These are phyloP conservation scores for Lithophane leautieri DNA, from an alignment of 2,888 invertebrate species.

Conservation along the genomic window DNA sequence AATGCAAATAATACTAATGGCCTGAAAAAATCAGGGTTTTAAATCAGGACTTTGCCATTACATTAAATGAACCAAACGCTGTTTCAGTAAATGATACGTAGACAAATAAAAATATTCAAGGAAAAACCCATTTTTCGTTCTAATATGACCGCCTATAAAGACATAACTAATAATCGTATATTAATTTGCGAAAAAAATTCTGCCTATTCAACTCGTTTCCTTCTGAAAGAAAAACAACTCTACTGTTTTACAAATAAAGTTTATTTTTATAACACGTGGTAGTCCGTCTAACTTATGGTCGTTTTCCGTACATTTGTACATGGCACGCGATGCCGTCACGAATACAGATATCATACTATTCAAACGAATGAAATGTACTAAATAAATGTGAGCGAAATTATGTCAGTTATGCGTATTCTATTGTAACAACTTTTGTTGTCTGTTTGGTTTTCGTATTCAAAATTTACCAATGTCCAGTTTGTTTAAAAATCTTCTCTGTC, in stretches of 20 bases:
- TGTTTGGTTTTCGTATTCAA: neutral
- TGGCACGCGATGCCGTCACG: conserved; percentile 75
- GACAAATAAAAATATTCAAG: neutral
- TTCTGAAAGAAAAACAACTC: conserved; percentile 45
- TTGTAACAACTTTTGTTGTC: neutral
- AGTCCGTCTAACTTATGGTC: conserved; percentile 43
- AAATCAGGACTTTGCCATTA: no score
- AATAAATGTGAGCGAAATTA: conserved; percentile 37
- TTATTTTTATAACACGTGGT: conserved; percentile 31
- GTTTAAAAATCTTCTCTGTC: neutral
- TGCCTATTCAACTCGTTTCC: conserved; percentile 15
- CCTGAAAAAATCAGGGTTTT: no score
- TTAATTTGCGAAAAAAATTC: conserved; percentile 72
- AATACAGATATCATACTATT: conserved; percentile 60
- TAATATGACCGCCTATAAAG: conserved; percentile 41
- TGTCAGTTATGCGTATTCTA: conserved; percentile 23
- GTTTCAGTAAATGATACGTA: conserved; percentile 15
- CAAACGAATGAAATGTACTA: conserved; percentile 30
- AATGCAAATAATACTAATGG: no score
- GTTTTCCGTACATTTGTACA: conserved; percentile 64
- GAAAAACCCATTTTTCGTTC: neutral
- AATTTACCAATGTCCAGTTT: neutral
- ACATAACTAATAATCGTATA: conserved; percentile 58
- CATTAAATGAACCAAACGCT: neutral
- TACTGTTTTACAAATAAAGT: conserved; percentile 53